Conservation (phyloP, 2,797 vertebrate genomes). For the Clarias platycephalus region DNA sequence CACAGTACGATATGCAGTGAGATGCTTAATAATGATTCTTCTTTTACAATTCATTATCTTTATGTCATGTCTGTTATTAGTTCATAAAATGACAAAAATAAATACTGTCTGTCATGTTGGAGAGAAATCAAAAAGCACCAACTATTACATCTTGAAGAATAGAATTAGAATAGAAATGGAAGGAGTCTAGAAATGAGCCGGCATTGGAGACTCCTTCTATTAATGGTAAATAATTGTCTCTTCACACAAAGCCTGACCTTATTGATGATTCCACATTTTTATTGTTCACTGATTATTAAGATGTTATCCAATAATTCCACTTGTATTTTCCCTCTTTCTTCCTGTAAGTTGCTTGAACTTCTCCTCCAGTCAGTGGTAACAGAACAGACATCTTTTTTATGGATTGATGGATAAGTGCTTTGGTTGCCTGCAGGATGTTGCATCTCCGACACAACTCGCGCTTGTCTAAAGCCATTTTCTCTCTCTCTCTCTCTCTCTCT, state of each 20-base stretch:
- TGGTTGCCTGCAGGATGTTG: conserved; percentile 1
- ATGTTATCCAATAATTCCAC: background rate
- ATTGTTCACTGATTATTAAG: background rate
- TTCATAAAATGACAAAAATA: background rate
- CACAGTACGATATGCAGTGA: too few species aligned
- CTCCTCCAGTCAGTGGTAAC: conserved; percentile 5
- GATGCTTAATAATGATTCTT: too few species aligned
- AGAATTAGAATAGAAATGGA: too few species aligned
- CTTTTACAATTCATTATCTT: background rate
- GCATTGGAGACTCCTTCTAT: background rate
- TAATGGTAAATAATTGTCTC: background rate
- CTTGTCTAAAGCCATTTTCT: background rate
- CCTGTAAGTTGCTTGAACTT: background rate
- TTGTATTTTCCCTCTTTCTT: background rate
- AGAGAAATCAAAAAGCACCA: background rate
- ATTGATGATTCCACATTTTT: background rate
- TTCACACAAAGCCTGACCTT: background rate
- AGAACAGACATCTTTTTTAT: background rate
- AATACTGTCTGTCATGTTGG: background rate
- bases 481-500: background rate
- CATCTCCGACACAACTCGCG: background rate
- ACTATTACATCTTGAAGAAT: background rate
- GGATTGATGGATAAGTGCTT: background rate
- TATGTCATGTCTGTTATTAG: background rate
- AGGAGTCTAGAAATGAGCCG: background rate